phyloP scores from a whole-genome alignment of 2,888 invertebrate genomes.

The Watsonalla binaria region DNA sequence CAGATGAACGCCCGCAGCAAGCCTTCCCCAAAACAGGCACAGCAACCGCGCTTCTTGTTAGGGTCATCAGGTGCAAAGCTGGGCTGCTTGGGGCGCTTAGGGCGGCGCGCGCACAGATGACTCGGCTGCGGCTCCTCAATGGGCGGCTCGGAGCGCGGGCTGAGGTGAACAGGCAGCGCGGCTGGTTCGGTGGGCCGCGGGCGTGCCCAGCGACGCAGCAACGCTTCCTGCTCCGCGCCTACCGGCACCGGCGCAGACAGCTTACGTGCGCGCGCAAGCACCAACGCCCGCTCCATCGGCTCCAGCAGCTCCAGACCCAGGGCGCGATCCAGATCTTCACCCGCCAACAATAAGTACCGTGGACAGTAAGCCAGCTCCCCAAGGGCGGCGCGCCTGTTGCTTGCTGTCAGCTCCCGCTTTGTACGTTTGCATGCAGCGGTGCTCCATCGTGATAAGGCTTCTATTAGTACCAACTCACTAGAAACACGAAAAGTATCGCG shows the following conservation, averaged over 20 bases:
- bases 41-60: conserved; percentile 59
- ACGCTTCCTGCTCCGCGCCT: conserved; percentile 63
- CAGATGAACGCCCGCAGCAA: conserved; percentile 73
- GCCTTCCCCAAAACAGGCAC: conserved; percentile 72
- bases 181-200: conserved; percentile 61
- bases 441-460: conserved; percentile 79
- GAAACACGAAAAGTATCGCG: conserved; percentile 83
- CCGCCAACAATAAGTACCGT: conserved; percentile 82
- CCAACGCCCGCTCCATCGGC: conserved; percentile 67
- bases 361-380: conserved; percentile 80
- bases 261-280: conserved; percentile 60
- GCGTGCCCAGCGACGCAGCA: conserved; percentile 66
- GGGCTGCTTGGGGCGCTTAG: conserved; percentile 60
- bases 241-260: conserved; percentile 66
- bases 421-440: conserved; percentile 66
- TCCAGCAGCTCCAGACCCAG: conserved; percentile 61
- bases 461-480: conserved; percentile 80
- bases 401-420: conserved; percentile 63
- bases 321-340: conserved; percentile 81
- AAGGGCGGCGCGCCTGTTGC: conserved; percentile 64
- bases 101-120: conserved; percentile 54
- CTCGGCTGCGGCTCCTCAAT: conserved; percentile 53
- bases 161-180: conserved; percentile 64
- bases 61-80: conserved; percentile 63
- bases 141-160: conserved; percentile 57